These are phyloP conservation scores for Anoplius nigerrimus DNA, from an alignment of 2,888 invertebrate species.

Conservation along the genomic window DNA sequence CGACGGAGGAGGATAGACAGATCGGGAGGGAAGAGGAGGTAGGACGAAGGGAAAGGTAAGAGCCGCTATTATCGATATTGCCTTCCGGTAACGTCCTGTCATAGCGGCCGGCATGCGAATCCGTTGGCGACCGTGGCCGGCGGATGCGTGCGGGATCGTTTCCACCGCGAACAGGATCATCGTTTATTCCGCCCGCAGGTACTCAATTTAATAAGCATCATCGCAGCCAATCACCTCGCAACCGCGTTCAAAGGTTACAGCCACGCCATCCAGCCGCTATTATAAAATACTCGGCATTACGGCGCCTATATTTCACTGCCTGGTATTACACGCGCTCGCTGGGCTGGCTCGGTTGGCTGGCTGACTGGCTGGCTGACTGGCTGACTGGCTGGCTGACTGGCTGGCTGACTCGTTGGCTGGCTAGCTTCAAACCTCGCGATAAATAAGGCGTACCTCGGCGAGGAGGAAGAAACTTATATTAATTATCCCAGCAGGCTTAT, in stretches of 20 bases:
- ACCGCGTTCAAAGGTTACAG: slow-evolving; percentile 49
- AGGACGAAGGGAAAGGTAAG: no score
- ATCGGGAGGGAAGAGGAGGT: no score
- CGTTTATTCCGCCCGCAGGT: slow-evolving; percentile 26
- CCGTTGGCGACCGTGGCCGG: slow-evolving; percentile 11
- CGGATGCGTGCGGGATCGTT: neutral
- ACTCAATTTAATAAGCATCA: slow-evolving; percentile 47
- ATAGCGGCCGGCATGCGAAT: slow-evolving; percentile 11
- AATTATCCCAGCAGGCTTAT: slow-evolving; percentile 44
- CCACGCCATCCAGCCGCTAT: slow-evolving; percentile 38
- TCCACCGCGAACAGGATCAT: slow-evolving; percentile 18
- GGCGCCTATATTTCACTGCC: slow-evolving; percentile 55
- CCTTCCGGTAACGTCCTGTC: slow-evolving; percentile 4
- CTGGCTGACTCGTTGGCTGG: no score
- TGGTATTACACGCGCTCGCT: slow-evolving; percentile 49
- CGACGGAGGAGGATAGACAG: no score
- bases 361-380: no score
- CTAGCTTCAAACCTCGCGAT: slow-evolving; percentile 43
- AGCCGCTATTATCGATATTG: neutral
- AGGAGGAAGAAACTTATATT: slow-evolving; percentile 44
- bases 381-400: no score
- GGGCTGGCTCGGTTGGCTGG: no score
- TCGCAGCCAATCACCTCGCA: slow-evolving; percentile 28
- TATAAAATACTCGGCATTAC: slow-evolving; percentile 56
- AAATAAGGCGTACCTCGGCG: slow-evolving; percentile 47